A percentile compares a stretch with the other conserved stretches of the same genome.
Conservation (phyloP, 2,113 vertebrate genomes). For the Malaclemys terrapin region DNA sequence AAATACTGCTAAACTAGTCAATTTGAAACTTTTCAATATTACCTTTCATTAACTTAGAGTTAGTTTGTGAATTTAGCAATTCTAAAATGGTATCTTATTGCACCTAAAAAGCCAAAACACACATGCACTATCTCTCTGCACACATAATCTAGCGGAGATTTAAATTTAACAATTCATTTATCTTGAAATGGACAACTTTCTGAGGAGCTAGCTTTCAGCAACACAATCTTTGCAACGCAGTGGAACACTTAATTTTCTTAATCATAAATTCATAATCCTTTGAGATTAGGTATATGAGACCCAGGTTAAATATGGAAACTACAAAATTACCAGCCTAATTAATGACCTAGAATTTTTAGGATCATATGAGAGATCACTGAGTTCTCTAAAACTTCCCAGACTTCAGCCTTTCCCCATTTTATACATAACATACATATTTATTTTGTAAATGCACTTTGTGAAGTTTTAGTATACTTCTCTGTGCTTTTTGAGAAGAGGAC, state of each 20-base stretch:
- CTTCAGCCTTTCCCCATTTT: not conserved
- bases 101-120: not conserved
- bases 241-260: not conserved
- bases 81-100: not conserved
- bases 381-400: not conserved
- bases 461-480: not conserved
- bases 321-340: not conserved
- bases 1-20: not conserved
- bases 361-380: not conserved
- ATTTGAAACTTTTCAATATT: not conserved
- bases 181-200: not conserved
- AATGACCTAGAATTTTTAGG: not conserved
- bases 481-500: not conserved
- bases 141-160: not conserved
- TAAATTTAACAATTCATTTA: not conserved
- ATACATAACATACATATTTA: not conserved
- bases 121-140: not conserved
- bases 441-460: not conserved
- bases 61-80: not conserved
- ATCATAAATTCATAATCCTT: not conserved
- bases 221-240: not conserved
- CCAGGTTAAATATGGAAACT: not conserved
- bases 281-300: not conserved
- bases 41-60: not conserved
- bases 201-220: not conserved